Evolutionary conservation across 2,888 invertebrate genomes (phyloP).

Genomic region (Celastrina argiolus): DNA sequence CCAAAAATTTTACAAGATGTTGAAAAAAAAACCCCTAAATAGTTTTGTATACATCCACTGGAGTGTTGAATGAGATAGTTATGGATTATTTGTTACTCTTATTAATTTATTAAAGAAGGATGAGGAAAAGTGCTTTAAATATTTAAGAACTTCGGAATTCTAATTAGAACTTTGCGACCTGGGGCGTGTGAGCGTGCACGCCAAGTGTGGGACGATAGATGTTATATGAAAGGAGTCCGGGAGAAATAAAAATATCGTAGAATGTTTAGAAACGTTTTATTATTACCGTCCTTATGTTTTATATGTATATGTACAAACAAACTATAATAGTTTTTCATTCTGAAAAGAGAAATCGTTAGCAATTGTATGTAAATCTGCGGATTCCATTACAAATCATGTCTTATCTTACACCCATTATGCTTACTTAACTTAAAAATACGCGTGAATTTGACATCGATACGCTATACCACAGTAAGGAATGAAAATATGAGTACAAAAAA

Average conservation of each 20-base stretch:
- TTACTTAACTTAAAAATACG: conserved; percentile 75
- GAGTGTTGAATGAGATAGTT: too few relatives aligned
- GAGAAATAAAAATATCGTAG: conserved; percentile 40
- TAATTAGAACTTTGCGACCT: too few relatives aligned
- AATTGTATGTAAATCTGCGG: conserved; percentile 57
- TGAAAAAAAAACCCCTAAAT: too few relatives aligned
- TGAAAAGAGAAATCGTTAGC: conserved; percentile 69
- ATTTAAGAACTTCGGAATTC: too few relatives aligned
- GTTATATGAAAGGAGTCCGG: too few relatives aligned
- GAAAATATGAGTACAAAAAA: conserved; percentile 65
- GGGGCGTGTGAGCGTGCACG: too few relatives aligned
- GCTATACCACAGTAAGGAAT: conserved; percentile 76
- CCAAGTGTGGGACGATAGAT: too few relatives aligned
- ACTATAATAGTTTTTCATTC: conserved; percentile 72
- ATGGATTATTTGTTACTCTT: too few relatives aligned
- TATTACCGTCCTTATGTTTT: conserved; percentile 75
- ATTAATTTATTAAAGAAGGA: too few relatives aligned
- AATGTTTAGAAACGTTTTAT: conserved; percentile 74
- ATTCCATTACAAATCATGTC: conserved; percentile 55
- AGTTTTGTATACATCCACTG: too few relatives aligned
- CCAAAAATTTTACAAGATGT: too few relatives aligned
- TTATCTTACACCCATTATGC: conserved; percentile 68
- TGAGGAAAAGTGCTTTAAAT: too few relatives aligned
- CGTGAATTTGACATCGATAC: conserved; percentile 66
- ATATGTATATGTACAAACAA: conserved; percentile 77